Evolutionary conservation across 2,888 invertebrate genomes (phyloP).

Genomic region (Mimumesa dahlbomi): DNA sequence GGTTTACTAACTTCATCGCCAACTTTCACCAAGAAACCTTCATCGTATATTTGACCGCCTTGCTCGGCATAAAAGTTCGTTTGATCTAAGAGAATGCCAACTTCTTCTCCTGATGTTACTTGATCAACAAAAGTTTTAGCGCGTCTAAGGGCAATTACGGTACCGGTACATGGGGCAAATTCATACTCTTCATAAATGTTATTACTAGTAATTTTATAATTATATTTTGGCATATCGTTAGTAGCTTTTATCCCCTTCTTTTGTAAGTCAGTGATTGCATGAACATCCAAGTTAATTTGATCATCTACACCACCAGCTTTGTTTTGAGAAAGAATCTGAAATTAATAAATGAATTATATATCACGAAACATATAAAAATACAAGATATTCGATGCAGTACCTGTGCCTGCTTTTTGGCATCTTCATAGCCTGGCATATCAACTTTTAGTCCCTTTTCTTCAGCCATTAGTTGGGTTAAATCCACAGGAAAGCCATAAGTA

Average conservation of each 20-base stretch:
- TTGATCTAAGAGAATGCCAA: slow-evolving; percentile 93
- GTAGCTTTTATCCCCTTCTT: slow-evolving; percentile 88
- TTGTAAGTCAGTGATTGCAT: slow-evolving; percentile 95
- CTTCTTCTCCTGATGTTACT: slow-evolving; percentile 92
- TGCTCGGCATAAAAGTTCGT: slow-evolving; percentile 99
- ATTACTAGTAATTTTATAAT: slow-evolving; percentile 86
- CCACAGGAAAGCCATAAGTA: slow-evolving; percentile 99
- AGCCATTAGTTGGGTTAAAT: slow-evolving; percentile 98
- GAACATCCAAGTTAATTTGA: slow-evolving; percentile 94
- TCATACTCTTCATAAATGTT: slow-evolving; percentile 87
- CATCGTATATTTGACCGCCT: slow-evolving; percentile 99
- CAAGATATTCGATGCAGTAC: slow-evolving; percentile 64
- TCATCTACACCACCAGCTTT: slow-evolving; percentile 91
- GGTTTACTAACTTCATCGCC: slow-evolving; percentile 85
- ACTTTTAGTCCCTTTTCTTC: slow-evolving; percentile 95
- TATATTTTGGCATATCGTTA: slow-evolving; percentile 95
- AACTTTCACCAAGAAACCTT: slow-evolving; percentile 92
- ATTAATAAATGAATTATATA: slow-evolving; percentile 21
- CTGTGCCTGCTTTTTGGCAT: slow-evolving; percentile 93
- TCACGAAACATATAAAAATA: neutral
- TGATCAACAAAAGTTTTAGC: slow-evolving; percentile 92
- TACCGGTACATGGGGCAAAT: slow-evolving; percentile 88
- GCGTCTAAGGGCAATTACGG: slow-evolving; percentile 90
- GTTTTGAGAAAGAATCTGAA: slow-evolving; percentile 90
- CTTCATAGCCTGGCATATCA: slow-evolving; percentile 95